These are phyloP conservation scores for Pecten maximus DNA, from an alignment of 2,888 invertebrate genomes.

Conservation along the genomic window DNA sequence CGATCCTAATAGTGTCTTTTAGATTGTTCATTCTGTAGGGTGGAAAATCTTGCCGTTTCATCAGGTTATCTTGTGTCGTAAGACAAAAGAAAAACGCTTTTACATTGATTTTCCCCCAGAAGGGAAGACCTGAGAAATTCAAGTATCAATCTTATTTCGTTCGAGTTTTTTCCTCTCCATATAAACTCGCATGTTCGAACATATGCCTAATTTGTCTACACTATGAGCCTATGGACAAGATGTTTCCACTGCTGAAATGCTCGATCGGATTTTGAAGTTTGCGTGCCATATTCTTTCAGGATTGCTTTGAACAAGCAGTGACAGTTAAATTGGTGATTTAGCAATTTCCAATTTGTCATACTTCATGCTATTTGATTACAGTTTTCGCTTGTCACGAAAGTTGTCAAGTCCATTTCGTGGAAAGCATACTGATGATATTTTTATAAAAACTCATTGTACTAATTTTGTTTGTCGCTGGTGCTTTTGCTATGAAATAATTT, in stretches of 20 bases:
- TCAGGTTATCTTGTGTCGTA: background rate
- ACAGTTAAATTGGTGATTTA: background rate
- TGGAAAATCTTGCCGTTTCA: background rate
- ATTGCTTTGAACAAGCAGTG: constrained; percentile 18
- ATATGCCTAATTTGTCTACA: background rate
- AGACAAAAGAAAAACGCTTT: background rate
- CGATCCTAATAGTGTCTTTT: too few relatives aligned
- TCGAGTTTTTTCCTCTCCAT: background rate
- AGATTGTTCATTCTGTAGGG: too few relatives aligned
- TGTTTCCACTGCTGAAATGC: background rate
- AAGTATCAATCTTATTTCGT: background rate
- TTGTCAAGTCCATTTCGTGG: background rate
- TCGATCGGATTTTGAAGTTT: background rate
- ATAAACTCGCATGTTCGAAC: background rate
- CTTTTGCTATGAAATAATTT: too few relatives aligned
- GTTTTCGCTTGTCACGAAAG: background rate
- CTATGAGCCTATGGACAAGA: background rate
- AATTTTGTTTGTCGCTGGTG: background rate
- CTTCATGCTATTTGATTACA: constrained; percentile 10
- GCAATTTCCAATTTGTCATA: constrained; percentile 26
- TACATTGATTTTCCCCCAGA: background rate
- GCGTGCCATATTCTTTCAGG: background rate
- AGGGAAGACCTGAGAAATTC: background rate
- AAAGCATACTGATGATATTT: background rate
- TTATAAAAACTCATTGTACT: background rate